Conservation (phyloP, 1,140 invertebrate genomes). For the Leptinotarsa texana region DNA sequence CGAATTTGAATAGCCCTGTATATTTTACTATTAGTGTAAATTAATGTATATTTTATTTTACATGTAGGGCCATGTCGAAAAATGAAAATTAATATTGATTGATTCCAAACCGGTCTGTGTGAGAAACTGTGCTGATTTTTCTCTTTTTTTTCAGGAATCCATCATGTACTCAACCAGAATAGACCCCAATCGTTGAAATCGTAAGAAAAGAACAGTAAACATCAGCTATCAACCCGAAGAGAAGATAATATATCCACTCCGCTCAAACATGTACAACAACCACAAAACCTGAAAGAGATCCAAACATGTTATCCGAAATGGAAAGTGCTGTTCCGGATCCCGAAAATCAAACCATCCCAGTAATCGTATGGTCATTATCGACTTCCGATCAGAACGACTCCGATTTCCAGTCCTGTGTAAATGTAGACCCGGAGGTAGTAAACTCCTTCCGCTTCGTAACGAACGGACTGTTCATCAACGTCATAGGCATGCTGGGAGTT, state of each 20-base stretch:
- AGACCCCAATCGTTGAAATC: neutral
- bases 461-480: slow-evolving; percentile 81
- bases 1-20: too few relatives aligned
- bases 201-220: neutral
- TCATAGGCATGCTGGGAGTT: slow-evolving; percentile 82
- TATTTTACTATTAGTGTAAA: too few relatives aligned
- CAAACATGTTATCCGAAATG: neutral
- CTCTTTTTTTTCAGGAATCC: neutral
- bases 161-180: neutral
- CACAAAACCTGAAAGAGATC: neutral
- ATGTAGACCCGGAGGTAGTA: slow-evolving; percentile 28
- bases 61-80: too few relatives aligned
- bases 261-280: neutral
- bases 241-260: neutral
- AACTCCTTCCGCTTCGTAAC: slow-evolving; percentile 69
- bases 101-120: too few relatives aligned
- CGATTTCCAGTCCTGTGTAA: slow-evolving; percentile 35
- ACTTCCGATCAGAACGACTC: slow-evolving; percentile 10
- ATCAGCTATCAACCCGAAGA: neutral
- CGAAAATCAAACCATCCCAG: neutral
- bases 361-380: neutral
- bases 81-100: too few relatives aligned
- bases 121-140: neutral
- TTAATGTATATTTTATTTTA: too few relatives aligned
- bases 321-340: neutral